Evolutionary conservation across 2,113 vertebrate genomes (phyloP), one percentile per base, ranked within the genome.

Genomic region (Acanthochromis polyacanthus): DNA sequence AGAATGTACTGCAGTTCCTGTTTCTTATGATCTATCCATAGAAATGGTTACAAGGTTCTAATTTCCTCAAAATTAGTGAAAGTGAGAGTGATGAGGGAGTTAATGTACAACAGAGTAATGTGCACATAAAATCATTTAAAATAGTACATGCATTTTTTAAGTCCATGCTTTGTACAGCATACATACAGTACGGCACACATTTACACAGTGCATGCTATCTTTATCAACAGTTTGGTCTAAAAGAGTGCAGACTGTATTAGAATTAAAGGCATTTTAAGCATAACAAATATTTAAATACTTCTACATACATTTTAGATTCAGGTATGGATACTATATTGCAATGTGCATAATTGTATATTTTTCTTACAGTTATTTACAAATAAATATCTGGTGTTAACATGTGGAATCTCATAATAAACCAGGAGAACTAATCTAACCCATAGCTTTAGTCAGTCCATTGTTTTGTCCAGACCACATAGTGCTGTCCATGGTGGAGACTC

Each of bases 401-500:
- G 51, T 67, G 62, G 20, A 62, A 30, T 22, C 10, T 20, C n/a
- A 40, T 15, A 4, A 20, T 56, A 46, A 14, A 75, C 5, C 36
- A 45, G 32, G 11, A 40, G 17, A 58, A 14, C 32, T 7, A 15
- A 30, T 70, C 56, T 55, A 36, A 70, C 17, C 10, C 8, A 43
- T 40, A 1, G 51, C 52, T 76, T 69, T 38, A 51, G 52, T 63
- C 45, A 25, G 23, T 43, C 11, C 14, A 25, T 75, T 19, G 25
- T 57, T 71, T 56, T 43, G 38, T 69, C 38, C 62, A 56, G 19
- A 7, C 17, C 28, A 43, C 45, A 73, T 48, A 3, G 30, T 46
- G 15, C 30, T 66, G 51, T 61, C 51, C 76, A 48, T 23, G 22
- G 40, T 20, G 11, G 68, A 65, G 40, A n/a, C 46, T 57, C 60